A percentile compares a stretch with the other conserved stretches of the same genome.
Conservation (phyloP, 1,140 invertebrate genomes). For the Lordiphosa mommai region DNA sequence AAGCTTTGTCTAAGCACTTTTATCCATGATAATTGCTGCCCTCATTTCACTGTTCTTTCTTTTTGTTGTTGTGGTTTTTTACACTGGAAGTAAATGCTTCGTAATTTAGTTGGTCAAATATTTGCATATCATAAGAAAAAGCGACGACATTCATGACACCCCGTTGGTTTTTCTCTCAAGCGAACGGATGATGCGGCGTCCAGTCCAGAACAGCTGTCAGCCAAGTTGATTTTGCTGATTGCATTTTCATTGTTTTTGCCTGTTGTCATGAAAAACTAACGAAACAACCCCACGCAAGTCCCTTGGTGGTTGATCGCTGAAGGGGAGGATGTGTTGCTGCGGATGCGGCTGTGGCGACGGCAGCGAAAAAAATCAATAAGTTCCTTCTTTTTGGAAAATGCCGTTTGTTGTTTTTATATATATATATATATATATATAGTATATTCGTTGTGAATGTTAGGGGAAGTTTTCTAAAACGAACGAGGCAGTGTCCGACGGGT, state of each 20-base stretch:
- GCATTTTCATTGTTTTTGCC: constrained; percentile 34
- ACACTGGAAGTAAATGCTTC: constrained; percentile 40
- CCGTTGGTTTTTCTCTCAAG: constrained; percentile 11
- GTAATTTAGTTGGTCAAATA: constrained; percentile 45
- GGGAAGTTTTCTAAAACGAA: constrained; percentile 24
- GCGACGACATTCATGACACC: constrained; percentile 1
- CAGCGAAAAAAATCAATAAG: constrained; percentile 33
- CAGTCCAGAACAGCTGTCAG: constrained; percentile 53
- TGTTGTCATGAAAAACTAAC: constrained; percentile 58
- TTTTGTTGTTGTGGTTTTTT: constrained; percentile 22
- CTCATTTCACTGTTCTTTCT: constrained; percentile 14
- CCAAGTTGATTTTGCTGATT: constrained; percentile 36
- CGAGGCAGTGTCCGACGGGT: too few species aligned
- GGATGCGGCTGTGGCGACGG: constrained; percentile 23
- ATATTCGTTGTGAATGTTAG: constrained; percentile 11
- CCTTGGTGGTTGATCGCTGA: constrained; percentile 30
- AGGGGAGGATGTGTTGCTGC: constrained; percentile 36
- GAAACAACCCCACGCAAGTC: constrained; percentile 46
- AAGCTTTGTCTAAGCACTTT: not conserved
- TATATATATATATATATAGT: too few species aligned
- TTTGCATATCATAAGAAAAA: constrained; percentile 61
- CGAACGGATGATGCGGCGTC: not conserved
- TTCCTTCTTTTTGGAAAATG: constrained; percentile 38
- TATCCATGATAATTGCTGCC: constrained; percentile 27
- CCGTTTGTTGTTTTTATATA: constrained; percentile 38